Conservation (phyloP, 2,888 invertebrate genomes). For the Endomychus coccineus region DNA sequence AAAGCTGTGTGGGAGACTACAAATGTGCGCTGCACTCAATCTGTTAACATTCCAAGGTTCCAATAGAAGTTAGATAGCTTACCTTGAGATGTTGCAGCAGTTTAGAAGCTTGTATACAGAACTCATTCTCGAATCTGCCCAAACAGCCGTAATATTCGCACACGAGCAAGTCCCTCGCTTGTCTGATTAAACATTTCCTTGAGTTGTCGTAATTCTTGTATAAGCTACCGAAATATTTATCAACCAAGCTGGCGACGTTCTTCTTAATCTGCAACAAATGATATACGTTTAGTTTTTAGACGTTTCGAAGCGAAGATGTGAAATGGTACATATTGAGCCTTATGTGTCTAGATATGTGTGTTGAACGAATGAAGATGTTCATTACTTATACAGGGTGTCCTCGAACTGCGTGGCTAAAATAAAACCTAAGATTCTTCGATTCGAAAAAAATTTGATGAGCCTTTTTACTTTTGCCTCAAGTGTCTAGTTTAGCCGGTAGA, state of each 20-base stretch:
- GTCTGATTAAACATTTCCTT: constrained; percentile 55
- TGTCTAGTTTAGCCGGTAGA: no score
- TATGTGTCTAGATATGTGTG: no score
- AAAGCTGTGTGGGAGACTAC: no score
- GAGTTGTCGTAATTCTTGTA: constrained; percentile 55
- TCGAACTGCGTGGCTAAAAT: no score
- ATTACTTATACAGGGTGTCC: no score
- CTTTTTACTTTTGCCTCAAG: no score
- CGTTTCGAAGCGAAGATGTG: no score
- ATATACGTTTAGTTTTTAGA: no score
- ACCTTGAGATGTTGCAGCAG: constrained; percentile 51
- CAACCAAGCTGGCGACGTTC: constrained; percentile 48
- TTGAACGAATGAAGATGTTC: no score
- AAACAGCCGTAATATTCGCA: constrained; percentile 59
- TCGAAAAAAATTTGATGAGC: no score
- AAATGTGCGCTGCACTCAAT: not conserved
- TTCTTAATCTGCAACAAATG: constrained; percentile 35
- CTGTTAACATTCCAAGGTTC: constrained; percentile 1
- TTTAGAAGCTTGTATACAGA: constrained; percentile 54
- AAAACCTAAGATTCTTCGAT: no score
- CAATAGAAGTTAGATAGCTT: constrained; percentile 18
- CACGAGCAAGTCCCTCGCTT: constrained; percentile 61
- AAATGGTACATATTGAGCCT: no score
- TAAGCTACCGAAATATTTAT: constrained; percentile 55
- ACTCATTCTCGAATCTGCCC: constrained; percentile 54